Conservation (phyloP, 1,140 invertebrate species). For the Tenebrio molitor region DNA sequence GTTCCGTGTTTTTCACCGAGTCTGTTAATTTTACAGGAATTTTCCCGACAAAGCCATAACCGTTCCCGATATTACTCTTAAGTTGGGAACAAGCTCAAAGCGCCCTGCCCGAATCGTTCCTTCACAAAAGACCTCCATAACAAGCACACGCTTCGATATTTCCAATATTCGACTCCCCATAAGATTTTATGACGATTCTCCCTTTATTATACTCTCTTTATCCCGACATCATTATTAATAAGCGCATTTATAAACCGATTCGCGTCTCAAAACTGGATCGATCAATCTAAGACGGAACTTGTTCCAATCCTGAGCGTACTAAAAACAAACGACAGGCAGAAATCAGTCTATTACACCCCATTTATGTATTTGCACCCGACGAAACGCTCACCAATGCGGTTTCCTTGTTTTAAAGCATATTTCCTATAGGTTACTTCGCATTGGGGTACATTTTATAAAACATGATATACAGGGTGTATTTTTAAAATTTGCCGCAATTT, state of each 20-base stretch:
- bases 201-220: conserved; percentile 15
- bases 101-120: neutral
- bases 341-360: too few species aligned
- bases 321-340: too few species aligned
- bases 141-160: conserved; percentile 27
- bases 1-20: too few species aligned
- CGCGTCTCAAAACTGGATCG: conserved; percentile 5
- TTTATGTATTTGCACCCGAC: too few species aligned
- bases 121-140: conserved; percentile 11
- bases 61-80: conserved; percentile 11
- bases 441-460: too few species aligned
- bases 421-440: too few species aligned
- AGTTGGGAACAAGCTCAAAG: conserved; percentile 29
- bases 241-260: conserved; percentile 18
- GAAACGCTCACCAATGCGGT: too few species aligned
- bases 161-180: conserved; percentile 29
- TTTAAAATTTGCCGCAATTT: too few species aligned
- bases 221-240: conserved; percentile 30
- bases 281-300: too few species aligned
- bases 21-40: conserved; percentile 4
- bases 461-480: too few species aligned
- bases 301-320: too few species aligned
- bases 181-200: conserved; percentile 36
- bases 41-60: conserved; percentile 3
- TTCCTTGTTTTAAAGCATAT: too few species aligned